Evolutionary conservation across 2,113 vertebrate species (phyloP), one percentile per base, ranked within the genome.

Genomic region (Clupea harengus): DNA sequence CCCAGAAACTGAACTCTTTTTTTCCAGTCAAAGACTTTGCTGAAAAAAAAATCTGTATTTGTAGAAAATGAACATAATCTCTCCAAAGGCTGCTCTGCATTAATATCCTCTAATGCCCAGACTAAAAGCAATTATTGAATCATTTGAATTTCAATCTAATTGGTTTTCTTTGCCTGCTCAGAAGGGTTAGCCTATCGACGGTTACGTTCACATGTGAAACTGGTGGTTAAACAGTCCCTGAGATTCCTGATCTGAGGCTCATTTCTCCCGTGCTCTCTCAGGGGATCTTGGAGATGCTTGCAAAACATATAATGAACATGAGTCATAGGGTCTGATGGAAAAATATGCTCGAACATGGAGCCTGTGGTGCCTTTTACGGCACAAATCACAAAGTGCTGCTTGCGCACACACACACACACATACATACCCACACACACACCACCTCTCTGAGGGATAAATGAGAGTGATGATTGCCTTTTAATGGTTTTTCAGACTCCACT

Each of bases 121-220:
- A 75, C 67, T 86, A 84, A 84, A 84, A 72, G 82, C 75, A 86
- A 85, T 90, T 87, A 86, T 82, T 82, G 78, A 47, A 45, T 83
- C 81, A 82, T 78, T 78, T 85, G 45, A 88, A 87, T 88, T 88
- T 89, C 39, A 88, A 89, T 84, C 54, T 88, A 85, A 89, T 87
- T 88, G 72, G n/a, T 52, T 86, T 45, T 82, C 60, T 52, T 81
- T 84, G 64, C 85, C 17, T 72, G 67, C 50, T 3, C 25, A 2
- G 28, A 32, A 13, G n/a, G 28, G 64, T 11, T 32, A 72, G 64
- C 64, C 64, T 72, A 15, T 1, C 9, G 25, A 28, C 11, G 64
- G n/a, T 32, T 10, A 28, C 64, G 9, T 32, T 72, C n/a, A 72
- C 25, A 11, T 72, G 64, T 72, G 25, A 72, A 72, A 32, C 64